phyloP scores from a whole-genome alignment of 2,888 invertebrate genomes.

The Cephus nigrinus region DNA sequence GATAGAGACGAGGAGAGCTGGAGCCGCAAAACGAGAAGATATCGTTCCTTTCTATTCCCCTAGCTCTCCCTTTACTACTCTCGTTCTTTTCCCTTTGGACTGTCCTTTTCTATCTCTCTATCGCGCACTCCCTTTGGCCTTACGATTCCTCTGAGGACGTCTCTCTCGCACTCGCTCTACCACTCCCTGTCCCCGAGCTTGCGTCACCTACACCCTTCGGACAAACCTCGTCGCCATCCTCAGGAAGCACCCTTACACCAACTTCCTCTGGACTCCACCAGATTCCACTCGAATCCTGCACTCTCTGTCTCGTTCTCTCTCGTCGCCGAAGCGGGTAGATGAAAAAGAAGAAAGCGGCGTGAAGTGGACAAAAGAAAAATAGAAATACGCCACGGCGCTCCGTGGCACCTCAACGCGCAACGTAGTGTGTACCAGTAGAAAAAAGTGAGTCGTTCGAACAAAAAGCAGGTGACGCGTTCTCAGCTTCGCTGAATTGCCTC shows the following conservation, averaged over 20 bases:
- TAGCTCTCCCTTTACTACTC: background rate
- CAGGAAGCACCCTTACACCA: background rate
- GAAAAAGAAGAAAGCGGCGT: conserved; percentile 22
- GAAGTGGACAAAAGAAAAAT: conserved; percentile 54
- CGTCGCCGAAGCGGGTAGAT: conserved; percentile 6
- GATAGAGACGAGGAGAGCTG: conserved; percentile 57
- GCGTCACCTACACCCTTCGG: conserved; percentile 43
- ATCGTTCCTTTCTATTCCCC: conserved; percentile 35
- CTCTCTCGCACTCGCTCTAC: conserved; percentile 16
- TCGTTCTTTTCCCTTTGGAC: conserved; percentile 4
- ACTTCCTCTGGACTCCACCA: conserved; percentile 37
- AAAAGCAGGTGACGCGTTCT: conserved; percentile 49
- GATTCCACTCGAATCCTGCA: conserved; percentile 45
- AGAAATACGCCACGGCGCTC: conserved; percentile 42
- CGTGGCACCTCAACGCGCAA: background rate
- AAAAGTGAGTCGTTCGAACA: conserved; percentile 30
- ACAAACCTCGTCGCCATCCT: conserved; percentile 28
- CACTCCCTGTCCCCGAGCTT: conserved; percentile 12
- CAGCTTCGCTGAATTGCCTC: conserved; percentile 38
- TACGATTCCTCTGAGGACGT: conserved; percentile 19
- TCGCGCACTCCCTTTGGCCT: conserved; percentile 11
- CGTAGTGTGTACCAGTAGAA: background rate
- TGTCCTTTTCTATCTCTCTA: background rate
- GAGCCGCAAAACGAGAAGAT: conserved; percentile 54
- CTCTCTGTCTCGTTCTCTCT: conserved; percentile 24